Evolutionary conservation across 2,113 vertebrate genomes (phyloP).

Genomic region (Pedionomus torquatus): DNA sequence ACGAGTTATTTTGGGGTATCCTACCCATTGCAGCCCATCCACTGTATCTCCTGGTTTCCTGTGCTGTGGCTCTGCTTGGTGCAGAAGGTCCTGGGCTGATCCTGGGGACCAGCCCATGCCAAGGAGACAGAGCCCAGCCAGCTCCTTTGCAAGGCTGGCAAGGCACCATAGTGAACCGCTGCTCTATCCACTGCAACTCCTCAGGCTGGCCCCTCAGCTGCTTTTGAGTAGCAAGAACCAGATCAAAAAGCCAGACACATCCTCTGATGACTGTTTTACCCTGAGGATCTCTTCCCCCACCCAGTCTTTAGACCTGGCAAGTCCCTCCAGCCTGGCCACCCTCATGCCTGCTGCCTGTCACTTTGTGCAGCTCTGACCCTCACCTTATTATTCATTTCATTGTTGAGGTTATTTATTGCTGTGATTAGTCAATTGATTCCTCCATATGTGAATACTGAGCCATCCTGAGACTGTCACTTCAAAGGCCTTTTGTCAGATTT

Average conservation of each 20-base stretch:
- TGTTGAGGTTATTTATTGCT: neutral
- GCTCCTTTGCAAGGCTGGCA: neutral
- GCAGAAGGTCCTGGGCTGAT: accelerated
- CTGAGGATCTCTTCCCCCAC: neutral
- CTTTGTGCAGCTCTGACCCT: neutral
- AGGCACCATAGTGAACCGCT: accelerated
- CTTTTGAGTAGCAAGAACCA: neutral
- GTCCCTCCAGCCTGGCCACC: neutral
- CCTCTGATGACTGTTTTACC: neutral
- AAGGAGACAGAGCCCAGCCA: neutral
- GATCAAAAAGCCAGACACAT: neutral
- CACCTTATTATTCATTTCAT: neutral
- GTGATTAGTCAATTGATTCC: neutral
- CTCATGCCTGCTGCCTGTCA: neutral
- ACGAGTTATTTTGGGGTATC: neutral
- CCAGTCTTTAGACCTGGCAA: accelerated
- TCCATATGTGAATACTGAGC: neutral
- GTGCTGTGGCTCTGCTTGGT: neutral
- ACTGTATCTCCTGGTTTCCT: neutral
- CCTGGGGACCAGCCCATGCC: no score
- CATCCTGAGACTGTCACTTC: neutral
- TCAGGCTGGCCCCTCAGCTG: neutral
- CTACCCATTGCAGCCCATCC: neutral
- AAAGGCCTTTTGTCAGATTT: constrained; percentile 22
- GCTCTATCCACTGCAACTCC: neutral